Percentiles rank a stretch among this genome's conserved stretches.
phyloP scores from a whole-genome alignment of 1,140 invertebrate genomes.

The Drosophila littoralis region DNA sequence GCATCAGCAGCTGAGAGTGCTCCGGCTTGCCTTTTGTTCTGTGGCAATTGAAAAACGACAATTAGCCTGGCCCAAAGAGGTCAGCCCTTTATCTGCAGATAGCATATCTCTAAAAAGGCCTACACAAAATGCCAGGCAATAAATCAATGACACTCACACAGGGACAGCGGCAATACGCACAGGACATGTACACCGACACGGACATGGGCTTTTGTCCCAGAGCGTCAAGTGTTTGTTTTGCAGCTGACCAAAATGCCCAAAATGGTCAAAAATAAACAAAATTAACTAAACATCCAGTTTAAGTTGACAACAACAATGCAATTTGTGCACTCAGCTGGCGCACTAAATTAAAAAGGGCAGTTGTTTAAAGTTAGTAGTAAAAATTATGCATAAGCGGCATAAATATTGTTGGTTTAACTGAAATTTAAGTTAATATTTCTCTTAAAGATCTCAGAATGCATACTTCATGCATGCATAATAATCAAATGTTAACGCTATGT shows the following conservation, averaged over 20 bases:
- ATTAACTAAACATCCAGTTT: constrained; percentile 18
- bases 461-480: background rate
- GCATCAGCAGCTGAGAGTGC: constrained; percentile 25
- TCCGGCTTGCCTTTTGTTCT: constrained; percentile 42
- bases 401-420: background rate
- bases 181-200: constrained; percentile 18
- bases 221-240: constrained; percentile 50
- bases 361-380: background rate
- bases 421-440: background rate
- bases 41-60: constrained; percentile 78
- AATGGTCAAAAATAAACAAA: constrained; percentile 30
- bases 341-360: background rate
- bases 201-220: constrained; percentile 17
- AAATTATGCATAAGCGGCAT: background rate
- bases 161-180: constrained; percentile 14
- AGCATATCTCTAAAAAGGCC: constrained; percentile 51
- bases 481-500: background rate
- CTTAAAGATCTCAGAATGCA: background rate
- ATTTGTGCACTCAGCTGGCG: background rate
- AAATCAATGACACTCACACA: constrained; percentile 67
- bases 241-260: constrained; percentile 35
- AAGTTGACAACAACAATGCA: background rate
- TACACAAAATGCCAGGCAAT: constrained; percentile 68
- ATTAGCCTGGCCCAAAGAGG: constrained; percentile 74
- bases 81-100: constrained; percentile 70